A percentile compares a stretch with the other conserved stretches of the same genome.
Conservation (phyloP, 30 jellyfish, hydroid and myxozoan species). For the Hydractinia symbiolongicarpus region DNA sequence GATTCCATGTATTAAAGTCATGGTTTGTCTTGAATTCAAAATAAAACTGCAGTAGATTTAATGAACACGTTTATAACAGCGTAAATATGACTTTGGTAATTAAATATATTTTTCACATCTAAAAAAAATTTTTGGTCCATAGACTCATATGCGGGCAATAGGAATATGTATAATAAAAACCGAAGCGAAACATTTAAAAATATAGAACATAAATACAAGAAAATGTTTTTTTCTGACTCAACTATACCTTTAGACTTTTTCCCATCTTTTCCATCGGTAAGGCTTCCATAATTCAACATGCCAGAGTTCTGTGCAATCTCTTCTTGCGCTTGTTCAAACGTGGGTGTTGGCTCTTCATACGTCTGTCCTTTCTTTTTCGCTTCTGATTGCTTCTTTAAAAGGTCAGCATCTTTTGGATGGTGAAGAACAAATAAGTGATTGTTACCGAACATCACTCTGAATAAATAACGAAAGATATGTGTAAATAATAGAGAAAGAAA, state of each 20-base stretch:
- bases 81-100: too few species aligned
- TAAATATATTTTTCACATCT: too few species aligned
- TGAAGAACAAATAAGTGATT: conserved; percentile 82
- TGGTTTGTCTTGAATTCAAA: too few species aligned
- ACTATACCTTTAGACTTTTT: conserved; percentile 47
- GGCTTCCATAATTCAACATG: conserved; percentile 57
- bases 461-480: not conserved
- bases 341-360: conserved; percentile 51
- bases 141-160: too few species aligned
- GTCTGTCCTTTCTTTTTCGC: conserved; percentile 60
- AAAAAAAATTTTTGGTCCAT: too few species aligned
- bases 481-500: not conserved
- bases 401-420: conserved; percentile 81
- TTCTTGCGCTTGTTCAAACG: conserved; percentile 88
- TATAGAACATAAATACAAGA: not conserved
- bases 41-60: too few species aligned
- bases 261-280: conserved; percentile 38
- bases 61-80: too few species aligned
- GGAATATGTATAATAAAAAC: too few species aligned
- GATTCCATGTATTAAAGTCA: too few species aligned
- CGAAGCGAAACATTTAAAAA: too few species aligned
- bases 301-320: conserved; percentile 97
- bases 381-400: conserved; percentile 46
- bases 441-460: conserved; percentile 86
- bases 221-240: too few species aligned